Percentiles rank a stretch among this genome's conserved stretches.
phyloP scores from a whole-genome alignment of 2,113 vertebrate genomes.

The Entomyzon cyanotis region DNA sequence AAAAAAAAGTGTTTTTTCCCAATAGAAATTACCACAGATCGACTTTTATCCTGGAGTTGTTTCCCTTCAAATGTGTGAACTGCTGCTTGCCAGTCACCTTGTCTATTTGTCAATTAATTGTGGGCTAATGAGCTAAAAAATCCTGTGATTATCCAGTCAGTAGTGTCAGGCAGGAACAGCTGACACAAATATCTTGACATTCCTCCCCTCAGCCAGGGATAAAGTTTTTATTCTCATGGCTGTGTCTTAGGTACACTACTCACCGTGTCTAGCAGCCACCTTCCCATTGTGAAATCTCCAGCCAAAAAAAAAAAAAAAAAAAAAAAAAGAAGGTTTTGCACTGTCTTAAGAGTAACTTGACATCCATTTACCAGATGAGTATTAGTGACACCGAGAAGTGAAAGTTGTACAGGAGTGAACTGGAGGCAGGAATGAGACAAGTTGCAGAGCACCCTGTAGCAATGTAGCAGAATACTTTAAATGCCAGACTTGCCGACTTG shows the following conservation, averaged over 20 bases:
- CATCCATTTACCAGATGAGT: not conserved
- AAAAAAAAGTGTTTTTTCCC: not conserved
- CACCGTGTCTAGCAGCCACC: not conserved
- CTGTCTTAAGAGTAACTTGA: not conserved
- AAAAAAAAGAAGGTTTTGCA: not conserved
- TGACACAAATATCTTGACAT: not conserved
- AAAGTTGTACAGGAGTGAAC: not conserved
- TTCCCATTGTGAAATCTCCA: not conserved
- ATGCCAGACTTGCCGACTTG: not conserved
- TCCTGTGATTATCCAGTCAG: not conserved
- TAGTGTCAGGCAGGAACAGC: not conserved
- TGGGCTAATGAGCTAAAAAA: not conserved
- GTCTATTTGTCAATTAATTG: not conserved
- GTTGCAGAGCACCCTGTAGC: not conserved
- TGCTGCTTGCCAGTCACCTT: not conserved
- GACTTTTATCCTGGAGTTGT: not conserved
- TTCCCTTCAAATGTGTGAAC: not conserved
- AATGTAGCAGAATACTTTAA: not conserved
- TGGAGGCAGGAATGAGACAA: not conserved
- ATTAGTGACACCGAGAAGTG: not conserved
- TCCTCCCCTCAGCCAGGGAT: not conserved
- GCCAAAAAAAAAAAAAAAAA: not conserved
- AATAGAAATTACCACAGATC: not conserved
- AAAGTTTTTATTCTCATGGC: not conserved
- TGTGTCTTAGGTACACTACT: not conserved